Evolutionary conservation across 2,797 vertebrate species (phyloP), one percentile per base, ranked within the genome.

Genomic region (Microctenopoma lineatum): DNA sequence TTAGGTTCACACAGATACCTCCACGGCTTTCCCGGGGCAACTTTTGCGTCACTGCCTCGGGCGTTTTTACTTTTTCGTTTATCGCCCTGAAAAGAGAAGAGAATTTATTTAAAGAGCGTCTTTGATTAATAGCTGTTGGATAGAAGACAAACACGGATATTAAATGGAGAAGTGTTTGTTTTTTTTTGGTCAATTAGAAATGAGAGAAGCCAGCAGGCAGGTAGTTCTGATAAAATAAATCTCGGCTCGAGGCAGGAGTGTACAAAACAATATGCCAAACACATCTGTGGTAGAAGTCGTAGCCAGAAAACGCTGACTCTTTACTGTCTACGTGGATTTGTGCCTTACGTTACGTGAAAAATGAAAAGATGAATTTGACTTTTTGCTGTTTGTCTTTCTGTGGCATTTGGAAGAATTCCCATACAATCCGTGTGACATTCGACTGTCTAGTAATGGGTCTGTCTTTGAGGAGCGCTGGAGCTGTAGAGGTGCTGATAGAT

Each of bases 401-500:
- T 82, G 70, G 52, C 76, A 73, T 85, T 86, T 87, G 47, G 60
- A 73, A 50, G 60, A 39, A 78, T 77, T 58, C 21, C 38, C 67
- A 65, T 75, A 42, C 45, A 56, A 66, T 67, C 45, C 36, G 25
- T 11, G 9, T 72, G 64, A 62, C 63, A 77, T 87, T 79, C 83
- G 62, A 61, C 53, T 57, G 21, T 27, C 53, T 69, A 53, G 52
- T 59, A 68, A 79, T 10, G 18, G 10, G 4, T 16, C 70, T 29
- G 57, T 54, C 64, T 73, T 21, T 16, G 61, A 44, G 54, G 66
- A 53, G 59, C 26, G 18, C 34, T 27, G 45, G 27, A 51, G 66
- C 63, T 59, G 48, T 66, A 74, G 45, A 81, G 50, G 67, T 69
- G 77, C 69, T 70, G 75, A 78, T 72, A 70, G 90, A 88, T 86